phyloP scores from a whole-genome alignment of 2,113 vertebrate genomes.

The Cnemophilus loriae region DNA sequence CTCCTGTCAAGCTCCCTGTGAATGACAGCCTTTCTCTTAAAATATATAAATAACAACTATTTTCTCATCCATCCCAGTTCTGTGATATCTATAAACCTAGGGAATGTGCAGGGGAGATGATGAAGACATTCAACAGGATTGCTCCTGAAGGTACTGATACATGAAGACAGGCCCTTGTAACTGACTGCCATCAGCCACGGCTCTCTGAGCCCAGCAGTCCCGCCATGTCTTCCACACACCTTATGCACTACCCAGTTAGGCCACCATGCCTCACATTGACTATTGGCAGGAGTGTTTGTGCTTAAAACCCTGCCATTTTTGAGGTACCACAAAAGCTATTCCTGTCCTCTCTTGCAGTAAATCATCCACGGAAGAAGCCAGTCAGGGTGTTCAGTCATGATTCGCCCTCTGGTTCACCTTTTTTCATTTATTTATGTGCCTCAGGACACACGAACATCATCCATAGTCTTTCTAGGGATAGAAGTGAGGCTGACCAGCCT shows the following conservation, averaged over 20 bases:
- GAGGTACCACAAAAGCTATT: background rate
- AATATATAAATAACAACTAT: background rate
- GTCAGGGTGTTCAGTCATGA: background rate
- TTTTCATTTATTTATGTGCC: background rate
- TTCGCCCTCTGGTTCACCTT: background rate
- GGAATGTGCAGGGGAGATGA: background rate
- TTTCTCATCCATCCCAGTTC: background rate
- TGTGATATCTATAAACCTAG: background rate
- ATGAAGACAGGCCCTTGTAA: background rate
- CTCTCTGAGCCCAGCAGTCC: background rate
- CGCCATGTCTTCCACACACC: background rate
- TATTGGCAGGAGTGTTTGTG: background rate
- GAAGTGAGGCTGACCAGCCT: background rate
- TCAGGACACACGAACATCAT: background rate
- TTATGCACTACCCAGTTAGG: background rate
- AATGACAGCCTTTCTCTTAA: background rate
- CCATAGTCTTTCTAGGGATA: background rate
- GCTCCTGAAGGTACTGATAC: background rate
- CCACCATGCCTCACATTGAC: background rate
- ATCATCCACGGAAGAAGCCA: background rate
- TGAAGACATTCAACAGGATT: background rate
- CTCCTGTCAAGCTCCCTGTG: background rate
- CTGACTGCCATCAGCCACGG: accelerated
- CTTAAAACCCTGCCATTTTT: background rate
- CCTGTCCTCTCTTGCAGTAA: background rate